Conservation (phyloP, 2,113 vertebrate species). For the human (Homo sapiens) region DNA sequence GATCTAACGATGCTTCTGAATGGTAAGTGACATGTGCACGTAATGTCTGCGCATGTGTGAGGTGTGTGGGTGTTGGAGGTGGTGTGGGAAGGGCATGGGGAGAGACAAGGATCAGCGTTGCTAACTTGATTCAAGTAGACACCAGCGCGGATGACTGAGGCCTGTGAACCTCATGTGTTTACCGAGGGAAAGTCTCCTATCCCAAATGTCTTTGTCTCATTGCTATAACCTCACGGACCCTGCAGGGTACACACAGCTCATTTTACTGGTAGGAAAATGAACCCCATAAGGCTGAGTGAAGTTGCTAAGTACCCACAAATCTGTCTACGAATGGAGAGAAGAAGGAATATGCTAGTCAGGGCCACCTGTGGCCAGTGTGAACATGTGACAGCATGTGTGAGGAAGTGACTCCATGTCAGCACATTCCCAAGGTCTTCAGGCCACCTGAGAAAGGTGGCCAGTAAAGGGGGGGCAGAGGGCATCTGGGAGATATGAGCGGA, state of each 20-base stretch:
- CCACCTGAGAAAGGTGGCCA: fast-evolving
- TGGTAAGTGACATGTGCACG: fast-evolving
- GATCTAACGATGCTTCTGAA: no score
- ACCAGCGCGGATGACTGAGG: fast-evolving
- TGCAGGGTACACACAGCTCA: not conserved
- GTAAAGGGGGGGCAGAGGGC: fast-evolving
- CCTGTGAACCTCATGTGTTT: fast-evolving
- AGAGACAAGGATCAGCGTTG: not conserved
- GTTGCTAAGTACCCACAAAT: not conserved
- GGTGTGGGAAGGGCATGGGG: not conserved
- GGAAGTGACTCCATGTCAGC: not conserved
- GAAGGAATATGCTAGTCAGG: not conserved
- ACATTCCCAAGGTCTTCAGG: not conserved
- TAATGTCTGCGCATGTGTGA: no score
- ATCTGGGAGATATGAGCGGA: fast-evolving
- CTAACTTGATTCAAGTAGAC: fast-evolving
- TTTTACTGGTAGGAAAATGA: not conserved
- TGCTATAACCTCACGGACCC: fast-evolving
- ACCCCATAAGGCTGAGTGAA: fast-evolving
- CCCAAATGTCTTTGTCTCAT: not conserved
- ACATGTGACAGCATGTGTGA: fast-evolving
- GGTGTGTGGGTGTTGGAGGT: not conserved
- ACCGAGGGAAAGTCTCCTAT: fast-evolving
- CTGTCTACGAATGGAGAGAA: not conserved
- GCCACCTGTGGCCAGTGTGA: no score